Evolutionary conservation across 2,797 vertebrate species (phyloP).

Genomic region (Carduelis carduelis): DNA sequence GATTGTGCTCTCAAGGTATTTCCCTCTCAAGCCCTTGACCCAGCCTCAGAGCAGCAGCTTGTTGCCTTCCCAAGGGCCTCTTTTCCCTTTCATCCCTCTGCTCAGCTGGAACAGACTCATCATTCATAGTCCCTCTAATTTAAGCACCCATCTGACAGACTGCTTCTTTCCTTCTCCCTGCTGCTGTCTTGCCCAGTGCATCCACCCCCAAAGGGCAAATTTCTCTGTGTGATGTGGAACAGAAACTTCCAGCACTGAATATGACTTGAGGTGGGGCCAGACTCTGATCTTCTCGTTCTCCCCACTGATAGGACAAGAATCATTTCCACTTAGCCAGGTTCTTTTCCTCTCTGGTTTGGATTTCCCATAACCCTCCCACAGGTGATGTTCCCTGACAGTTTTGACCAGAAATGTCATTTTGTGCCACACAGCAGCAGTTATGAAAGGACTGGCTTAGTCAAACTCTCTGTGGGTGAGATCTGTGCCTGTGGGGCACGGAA

Average conservation of each 20-base stretch:
- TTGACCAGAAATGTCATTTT: not conserved
- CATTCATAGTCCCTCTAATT: conserved; percentile 26
- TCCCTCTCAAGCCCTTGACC: not conserved
- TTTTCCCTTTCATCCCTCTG: not conserved
- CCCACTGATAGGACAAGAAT: not conserved
- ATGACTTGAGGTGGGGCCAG: not conserved
- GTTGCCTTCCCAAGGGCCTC: not conserved
- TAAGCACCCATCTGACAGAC: not conserved
- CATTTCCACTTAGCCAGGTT: not conserved
- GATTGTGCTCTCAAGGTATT: not conserved
- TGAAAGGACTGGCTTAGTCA: not conserved
- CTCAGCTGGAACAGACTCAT: not conserved
- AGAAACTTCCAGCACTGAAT: not conserved
- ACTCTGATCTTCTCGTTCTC: fast-evolving
- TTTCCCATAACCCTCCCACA: not conserved
- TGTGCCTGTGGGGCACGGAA: not conserved
- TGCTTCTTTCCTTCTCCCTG: not conserved
- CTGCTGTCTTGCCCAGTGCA: not conserved
- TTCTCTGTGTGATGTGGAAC: not conserved
- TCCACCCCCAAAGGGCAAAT: not conserved
- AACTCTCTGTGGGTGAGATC: not conserved
- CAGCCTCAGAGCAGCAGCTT: not conserved
- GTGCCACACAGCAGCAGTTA: not conserved
- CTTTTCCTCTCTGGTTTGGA: not conserved
- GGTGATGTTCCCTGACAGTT: not conserved